Base-by-base conservation (phyloP, 2,888 invertebrate species). In the Xiphydria camelus region DNA sequence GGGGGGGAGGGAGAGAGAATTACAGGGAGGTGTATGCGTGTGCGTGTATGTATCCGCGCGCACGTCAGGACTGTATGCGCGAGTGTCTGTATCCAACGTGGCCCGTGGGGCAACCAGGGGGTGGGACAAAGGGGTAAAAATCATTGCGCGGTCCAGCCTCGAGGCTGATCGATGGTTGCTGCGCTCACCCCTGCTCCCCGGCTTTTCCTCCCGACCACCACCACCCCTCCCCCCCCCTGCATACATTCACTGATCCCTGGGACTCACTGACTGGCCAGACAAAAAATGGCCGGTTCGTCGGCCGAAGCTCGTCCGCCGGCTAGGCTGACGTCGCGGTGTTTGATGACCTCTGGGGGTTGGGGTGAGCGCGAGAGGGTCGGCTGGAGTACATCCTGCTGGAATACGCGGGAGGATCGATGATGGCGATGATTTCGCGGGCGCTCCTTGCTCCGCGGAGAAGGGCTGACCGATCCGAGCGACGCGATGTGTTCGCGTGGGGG, bases 91-190 rank as follows among this genome's bases (percentile, higher is more conserved):
- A 19, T 10, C 34, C 15, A 34, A 6, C 57, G 64, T 67, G 61
- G 68, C 66, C 68, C 65, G 69, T 64, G 65, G 66, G 63, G 68
- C 63, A 65, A 55, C 54, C 63, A 57, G 55, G 60, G 62, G 59
- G 65, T 57, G 69, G 72, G 62, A 71, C 68, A 71, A 71, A 72
- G 70, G 70, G 73, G 72, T 72, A 73, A 75, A 75, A 75, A 75
- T 75, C 75, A 75, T 75, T 75, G 75, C 75, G 69, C 72, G 74
- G 75, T 74, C 74, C 74, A 72, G 75, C 71, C 73, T 73, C 66
- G 72, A 73, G 75, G 72, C 75, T 71, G 71, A 70, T 70, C 70
- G 70, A 70, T 70, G 70, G 66, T 66, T 68, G 70, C 68, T 66
- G 69, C 68, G 33, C 45, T 38, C 34, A 18, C 39, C 40, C 23